Evolutionary conservation across 2,113 vertebrate genomes (phyloP).

Genomic region (Pholis gunnellus): DNA sequence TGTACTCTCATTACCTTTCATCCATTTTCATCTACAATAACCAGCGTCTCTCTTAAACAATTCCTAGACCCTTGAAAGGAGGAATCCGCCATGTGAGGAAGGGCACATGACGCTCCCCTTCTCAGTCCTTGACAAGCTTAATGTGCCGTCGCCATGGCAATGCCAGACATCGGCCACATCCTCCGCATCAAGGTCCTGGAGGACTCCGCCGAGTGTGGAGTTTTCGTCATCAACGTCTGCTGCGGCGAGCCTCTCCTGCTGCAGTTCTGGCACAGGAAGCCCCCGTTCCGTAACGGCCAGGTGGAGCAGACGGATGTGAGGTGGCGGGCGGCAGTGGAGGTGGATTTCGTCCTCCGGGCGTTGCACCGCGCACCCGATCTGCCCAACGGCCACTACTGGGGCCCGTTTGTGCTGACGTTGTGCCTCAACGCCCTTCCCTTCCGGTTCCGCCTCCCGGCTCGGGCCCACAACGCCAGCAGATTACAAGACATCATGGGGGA

Average conservation of each 20-base stretch:
- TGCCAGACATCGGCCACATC: constrained; percentile 33
- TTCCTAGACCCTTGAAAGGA: neutral
- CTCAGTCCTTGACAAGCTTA: constrained; percentile 46
- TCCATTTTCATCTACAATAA: neutral
- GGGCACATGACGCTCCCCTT: constrained; percentile 60
- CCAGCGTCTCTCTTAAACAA: neutral
- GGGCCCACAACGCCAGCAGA: constrained; percentile 12
- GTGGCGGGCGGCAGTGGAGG: neutral
- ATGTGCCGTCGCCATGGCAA: constrained; percentile 77
- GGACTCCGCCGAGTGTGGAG: constrained; percentile 65
- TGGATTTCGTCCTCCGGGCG: constrained; percentile 73
- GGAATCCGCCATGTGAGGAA: constrained; percentile 7
- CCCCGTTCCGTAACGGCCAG: constrained; percentile 68
- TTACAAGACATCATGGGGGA: constrained; percentile 63
- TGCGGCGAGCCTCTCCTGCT: constrained; percentile 72
- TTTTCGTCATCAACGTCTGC: constrained; percentile 68
- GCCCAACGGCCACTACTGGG: constrained; percentile 77
- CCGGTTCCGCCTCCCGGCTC: constrained; percentile 63
- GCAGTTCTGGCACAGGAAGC: constrained; percentile 74
- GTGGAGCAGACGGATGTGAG: constrained; percentile 71
- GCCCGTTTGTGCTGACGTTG: constrained; percentile 72
- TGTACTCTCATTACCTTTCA: neutral
- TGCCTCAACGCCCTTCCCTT: constrained; percentile 74
- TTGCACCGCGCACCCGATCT: constrained; percentile 54
- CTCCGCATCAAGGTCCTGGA: constrained; percentile 76